These are phyloP conservation scores for Muscicapa comitata DNA, from an alignment of 2,797 vertebrate species.

Conservation along the genomic window DNA sequence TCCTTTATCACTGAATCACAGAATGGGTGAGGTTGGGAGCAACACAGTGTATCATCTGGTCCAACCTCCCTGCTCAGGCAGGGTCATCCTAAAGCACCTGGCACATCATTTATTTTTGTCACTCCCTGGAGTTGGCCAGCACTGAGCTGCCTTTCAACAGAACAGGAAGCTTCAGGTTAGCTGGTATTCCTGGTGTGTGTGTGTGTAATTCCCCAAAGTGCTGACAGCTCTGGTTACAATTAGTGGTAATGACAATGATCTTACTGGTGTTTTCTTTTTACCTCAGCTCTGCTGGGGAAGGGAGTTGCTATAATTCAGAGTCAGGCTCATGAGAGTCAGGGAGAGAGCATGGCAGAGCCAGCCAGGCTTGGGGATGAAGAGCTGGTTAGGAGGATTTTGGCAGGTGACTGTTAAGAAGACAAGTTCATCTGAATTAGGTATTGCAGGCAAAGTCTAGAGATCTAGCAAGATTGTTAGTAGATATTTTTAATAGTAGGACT, in stretches of 20 bases:
- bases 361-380: neutral
- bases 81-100: neutral
- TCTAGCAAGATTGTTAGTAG: neutral
- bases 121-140: slow-evolving; percentile 23
- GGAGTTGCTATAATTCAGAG: slow-evolving; percentile 38
- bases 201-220: slow-evolving; percentile 64
- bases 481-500: slow-evolving; percentile 24
- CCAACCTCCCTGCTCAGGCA: neutral
- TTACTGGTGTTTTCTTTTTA: neutral
- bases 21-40: neutral
- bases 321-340: neutral
- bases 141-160: slow-evolving; percentile 23
- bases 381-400: slow-evolving; percentile 42
- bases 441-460: neutral
- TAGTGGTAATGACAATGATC: slow-evolving; percentile 50
- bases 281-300: slow-evolving; percentile 16
- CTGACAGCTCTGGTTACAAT: slow-evolving; percentile 58
- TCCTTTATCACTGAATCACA: neutral
- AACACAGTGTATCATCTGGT: neutral
- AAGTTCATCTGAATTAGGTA: slow-evolving; percentile 37
- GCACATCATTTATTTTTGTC: neutral
- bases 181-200: slow-evolving; percentile 57
- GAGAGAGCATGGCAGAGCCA: neutral
- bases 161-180: slow-evolving; percentile 54
- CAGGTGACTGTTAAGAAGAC: slow-evolving; percentile 45